These are phyloP conservation scores for Oryzias sinensis DNA, from an alignment of 2,797 vertebrate genomes.

Conservation along the genomic window DNA sequence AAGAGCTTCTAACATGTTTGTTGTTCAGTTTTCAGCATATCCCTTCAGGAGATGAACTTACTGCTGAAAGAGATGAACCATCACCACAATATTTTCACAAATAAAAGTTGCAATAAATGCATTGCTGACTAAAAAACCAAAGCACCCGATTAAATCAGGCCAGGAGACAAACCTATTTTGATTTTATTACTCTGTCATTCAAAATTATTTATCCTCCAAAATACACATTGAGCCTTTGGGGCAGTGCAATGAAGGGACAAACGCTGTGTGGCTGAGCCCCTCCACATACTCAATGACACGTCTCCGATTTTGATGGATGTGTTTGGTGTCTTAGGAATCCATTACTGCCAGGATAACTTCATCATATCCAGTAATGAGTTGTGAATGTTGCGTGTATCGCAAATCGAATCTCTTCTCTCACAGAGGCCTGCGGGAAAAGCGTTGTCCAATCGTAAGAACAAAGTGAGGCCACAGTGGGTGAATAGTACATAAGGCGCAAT, in stretches of 20 bases:
- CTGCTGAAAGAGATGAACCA: too few relatives aligned
- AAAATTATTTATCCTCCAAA: conserved; percentile 15
- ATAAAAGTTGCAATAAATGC: too few relatives aligned
- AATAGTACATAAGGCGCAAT: conserved; percentile 40
- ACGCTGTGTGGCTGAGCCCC: not conserved
- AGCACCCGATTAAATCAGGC: too few relatives aligned
- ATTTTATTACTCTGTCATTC: too few relatives aligned
- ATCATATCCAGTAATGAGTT: conserved; percentile 51
- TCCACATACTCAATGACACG: conserved; percentile 34
- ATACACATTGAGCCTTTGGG: conserved; percentile 6
- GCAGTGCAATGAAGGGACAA: not conserved
- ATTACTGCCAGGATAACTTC: conserved; percentile 37
- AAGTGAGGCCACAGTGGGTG: conserved; percentile 24
- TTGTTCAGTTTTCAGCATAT: too few relatives aligned
- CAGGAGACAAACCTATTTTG: too few relatives aligned
- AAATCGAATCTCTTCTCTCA: conserved; percentile 11
- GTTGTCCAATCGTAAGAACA: conserved; percentile 12
- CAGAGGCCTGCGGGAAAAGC: not conserved
- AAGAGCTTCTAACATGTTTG: too few relatives aligned
- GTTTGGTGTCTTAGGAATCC: conserved; percentile 25
- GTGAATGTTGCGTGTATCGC: conserved; percentile 29
- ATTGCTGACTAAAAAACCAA: too few relatives aligned
- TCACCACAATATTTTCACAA: too few relatives aligned
- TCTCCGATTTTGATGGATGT: conserved; percentile 47
- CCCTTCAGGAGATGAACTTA: too few relatives aligned